Conservation (phyloP, 2,113 vertebrate species). For the Lichenostomus cassidix region DNA sequence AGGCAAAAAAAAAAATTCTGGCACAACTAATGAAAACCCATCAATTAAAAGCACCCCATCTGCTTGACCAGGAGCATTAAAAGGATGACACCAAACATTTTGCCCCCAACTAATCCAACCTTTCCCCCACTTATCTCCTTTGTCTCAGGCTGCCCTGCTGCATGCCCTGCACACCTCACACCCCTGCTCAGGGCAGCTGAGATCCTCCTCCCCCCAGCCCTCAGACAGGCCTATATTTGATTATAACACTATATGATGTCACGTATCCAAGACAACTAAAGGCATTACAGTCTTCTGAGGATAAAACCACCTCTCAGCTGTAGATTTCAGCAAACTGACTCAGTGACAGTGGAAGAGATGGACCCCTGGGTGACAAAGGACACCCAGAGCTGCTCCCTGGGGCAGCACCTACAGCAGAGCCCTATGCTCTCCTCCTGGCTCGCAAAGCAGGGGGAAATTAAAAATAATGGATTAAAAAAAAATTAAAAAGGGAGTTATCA, state of each 20-base stretch:
- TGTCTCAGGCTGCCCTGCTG: slow-evolving; percentile 15
- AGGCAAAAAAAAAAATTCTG: background rate
- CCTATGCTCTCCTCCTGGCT: accelerated
- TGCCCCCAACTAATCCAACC: background rate
- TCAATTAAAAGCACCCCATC: background rate
- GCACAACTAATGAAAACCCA: background rate
- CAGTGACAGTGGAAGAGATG: slow-evolving; percentile 40
- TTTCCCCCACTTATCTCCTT: background rate
- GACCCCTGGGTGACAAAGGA: slow-evolving; percentile 8
- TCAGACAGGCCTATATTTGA: slow-evolving; percentile 72
- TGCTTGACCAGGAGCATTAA: background rate
- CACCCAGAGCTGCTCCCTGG: background rate
- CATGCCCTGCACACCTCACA: background rate
- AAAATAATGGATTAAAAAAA: background rate
- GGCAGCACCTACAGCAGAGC: background rate
- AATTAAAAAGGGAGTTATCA: background rate
- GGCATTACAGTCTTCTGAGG: slow-evolving; percentile 75
- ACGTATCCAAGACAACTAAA: slow-evolving; percentile 82
- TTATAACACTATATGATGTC: slow-evolving; percentile 76
- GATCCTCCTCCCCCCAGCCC: slow-evolving; percentile 54
- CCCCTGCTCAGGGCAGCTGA: slow-evolving; percentile 57
- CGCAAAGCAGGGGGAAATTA: background rate
- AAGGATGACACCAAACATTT: background rate
- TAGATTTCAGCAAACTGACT: slow-evolving; percentile 59
- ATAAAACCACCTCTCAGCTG: slow-evolving; percentile 71